phyloP scores from a whole-genome alignment of 2,797 vertebrate genomes.

The Sebastes trivittatus region DNA sequence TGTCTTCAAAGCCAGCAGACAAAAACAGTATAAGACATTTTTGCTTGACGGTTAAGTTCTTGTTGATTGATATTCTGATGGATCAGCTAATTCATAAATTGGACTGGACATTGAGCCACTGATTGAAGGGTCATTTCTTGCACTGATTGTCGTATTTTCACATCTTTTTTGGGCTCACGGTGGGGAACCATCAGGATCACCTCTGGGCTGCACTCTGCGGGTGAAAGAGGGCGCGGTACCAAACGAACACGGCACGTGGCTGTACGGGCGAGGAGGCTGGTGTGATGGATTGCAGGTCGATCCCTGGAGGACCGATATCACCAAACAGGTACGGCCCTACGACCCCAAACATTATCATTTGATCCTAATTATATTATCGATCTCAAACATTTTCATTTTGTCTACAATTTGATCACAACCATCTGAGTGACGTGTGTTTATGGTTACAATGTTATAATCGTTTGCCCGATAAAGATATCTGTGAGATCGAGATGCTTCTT shows the following conservation, averaged over 20 bases:
- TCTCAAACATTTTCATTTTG: background rate
- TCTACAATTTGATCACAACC: background rate
- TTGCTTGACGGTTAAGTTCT: background rate
- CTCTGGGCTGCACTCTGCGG: constrained; percentile 78
- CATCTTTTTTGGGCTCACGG: background rate
- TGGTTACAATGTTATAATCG: background rate
- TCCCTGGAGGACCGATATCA: constrained; percentile 84
- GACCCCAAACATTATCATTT: background rate
- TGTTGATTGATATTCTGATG: fast-evolving
- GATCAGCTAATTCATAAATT: background rate
- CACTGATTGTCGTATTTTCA: background rate
- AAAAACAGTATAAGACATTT: too few species aligned
- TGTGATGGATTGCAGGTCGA: constrained; percentile 84
- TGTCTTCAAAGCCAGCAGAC: too few species aligned
- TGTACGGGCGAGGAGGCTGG: constrained; percentile 86
- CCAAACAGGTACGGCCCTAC: constrained; percentile 73
- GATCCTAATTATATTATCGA: background rate
- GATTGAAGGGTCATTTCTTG: background rate
- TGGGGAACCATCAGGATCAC: constrained; percentile 58
- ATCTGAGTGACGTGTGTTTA: background rate
- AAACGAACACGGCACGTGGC: constrained; percentile 86
- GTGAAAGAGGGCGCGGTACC: constrained; percentile 82
- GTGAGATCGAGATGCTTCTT: background rate
- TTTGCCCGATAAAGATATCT: background rate
- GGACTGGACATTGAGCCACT: background rate